Conservation (phyloP, 2,113 vertebrate species). For the Dasyprocta punctata region DNA sequence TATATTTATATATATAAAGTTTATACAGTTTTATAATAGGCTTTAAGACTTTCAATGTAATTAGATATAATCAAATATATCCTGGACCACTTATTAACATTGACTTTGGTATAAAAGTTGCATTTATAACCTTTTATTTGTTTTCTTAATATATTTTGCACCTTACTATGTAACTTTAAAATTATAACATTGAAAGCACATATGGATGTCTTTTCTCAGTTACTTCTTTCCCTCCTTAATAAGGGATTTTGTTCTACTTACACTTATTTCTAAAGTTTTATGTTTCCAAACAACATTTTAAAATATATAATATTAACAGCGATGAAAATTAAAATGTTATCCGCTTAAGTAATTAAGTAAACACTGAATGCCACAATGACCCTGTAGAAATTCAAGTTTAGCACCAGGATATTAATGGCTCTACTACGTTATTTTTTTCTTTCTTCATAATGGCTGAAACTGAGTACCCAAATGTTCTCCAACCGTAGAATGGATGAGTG, state of each 20-base stretch:
- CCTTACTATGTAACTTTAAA: background rate
- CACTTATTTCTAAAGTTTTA: background rate
- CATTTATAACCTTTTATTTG: background rate
- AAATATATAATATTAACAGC: background rate
- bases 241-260: background rate
- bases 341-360: background rate
- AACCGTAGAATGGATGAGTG: background rate
- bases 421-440: no score
- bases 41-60: background rate
- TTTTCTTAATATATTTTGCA: background rate
- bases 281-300: background rate
- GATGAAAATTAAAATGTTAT: background rate
- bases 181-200: background rate
- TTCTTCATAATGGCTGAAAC: background rate
- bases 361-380: background rate
- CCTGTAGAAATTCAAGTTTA: constrained; percentile 21
- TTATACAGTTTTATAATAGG: background rate
- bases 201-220: background rate
- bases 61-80: background rate
- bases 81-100: background rate
- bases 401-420: background rate
- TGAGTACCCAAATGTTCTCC: background rate
- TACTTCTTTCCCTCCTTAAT: background rate
- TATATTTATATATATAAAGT: background rate
- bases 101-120: background rate